phyloP scores from a whole-genome alignment of 2,888 invertebrate genomes.

The Ecliptopera silaceata region DNA sequence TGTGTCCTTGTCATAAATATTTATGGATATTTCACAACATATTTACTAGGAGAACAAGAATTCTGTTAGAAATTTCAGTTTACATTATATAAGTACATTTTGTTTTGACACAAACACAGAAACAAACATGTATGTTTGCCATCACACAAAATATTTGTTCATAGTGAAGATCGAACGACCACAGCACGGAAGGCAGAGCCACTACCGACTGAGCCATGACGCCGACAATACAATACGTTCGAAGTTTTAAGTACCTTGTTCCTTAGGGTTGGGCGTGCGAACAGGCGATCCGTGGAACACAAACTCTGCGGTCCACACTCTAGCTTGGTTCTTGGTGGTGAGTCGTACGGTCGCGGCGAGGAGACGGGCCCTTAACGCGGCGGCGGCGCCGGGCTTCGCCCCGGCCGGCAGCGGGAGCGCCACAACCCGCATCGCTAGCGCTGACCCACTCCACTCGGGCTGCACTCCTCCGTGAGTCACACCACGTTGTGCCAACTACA shows the following conservation, averaged over 20 bases:
- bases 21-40: no score
- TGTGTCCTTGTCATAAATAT: no score
- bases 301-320: constrained; percentile 95
- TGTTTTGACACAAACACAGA: no score
- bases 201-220: no score
- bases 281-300: constrained; percentile 92
- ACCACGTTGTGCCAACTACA: constrained; percentile 88
- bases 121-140: no score
- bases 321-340: constrained; percentile 89
- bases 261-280: constrained; percentile 90
- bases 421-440: constrained; percentile 90
- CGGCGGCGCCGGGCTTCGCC: constrained; percentile 80
- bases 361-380: constrained; percentile 88
- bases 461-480: constrained; percentile 96
- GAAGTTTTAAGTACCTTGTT: constrained; percentile 84
- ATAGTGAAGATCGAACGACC: no score
- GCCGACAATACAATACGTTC: no score
- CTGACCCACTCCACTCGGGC: constrained; percentile 95
- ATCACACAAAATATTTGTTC: no score
- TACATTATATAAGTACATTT: no score
- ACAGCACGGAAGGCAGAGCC: no score
- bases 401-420: constrained; percentile 87
- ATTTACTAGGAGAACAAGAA: no score
- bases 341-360: constrained; percentile 93
- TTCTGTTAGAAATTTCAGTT: no score